Conservation (phyloP, 2,113 vertebrate species). For the Thinocorus orbignyianus region DNA sequence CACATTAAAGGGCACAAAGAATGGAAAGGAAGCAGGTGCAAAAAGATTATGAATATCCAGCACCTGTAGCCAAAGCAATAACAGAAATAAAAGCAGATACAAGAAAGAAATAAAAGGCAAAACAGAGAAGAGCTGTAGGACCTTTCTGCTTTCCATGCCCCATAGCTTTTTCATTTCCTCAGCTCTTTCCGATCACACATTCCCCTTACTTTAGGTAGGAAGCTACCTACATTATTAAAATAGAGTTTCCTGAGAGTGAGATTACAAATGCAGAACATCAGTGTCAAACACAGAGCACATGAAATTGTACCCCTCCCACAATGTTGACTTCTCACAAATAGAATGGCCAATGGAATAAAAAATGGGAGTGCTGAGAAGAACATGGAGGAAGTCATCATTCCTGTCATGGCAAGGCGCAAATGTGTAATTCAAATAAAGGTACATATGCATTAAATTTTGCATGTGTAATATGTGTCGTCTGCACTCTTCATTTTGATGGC, state of each 20-base stretch:
- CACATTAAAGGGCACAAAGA: neutral
- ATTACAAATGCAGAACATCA: neutral
- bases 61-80: neutral
- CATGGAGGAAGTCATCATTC: neutral
- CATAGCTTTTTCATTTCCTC: neutral
- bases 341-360: too few relatives aligned
- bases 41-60: neutral
- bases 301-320: neutral
- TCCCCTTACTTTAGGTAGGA: neutral
- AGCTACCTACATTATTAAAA: neutral
- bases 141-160: neutral
- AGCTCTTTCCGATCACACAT: neutral
- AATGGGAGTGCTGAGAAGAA: neutral
- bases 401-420: neutral
- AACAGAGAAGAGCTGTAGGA: neutral
- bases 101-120: neutral
- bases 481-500: neutral
- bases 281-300: neutral
- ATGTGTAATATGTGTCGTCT: neutral
- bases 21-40: neutral
- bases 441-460: neutral
- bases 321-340: neutral
- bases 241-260: neutral
- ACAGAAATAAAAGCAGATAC: neutral
- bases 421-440: neutral